A percentile compares a stretch with the other conserved stretches of the same genome.
Evolutionary conservation across 2,888 invertebrate genomes (phyloP).

Genomic region (Drosophila rubida): DNA sequence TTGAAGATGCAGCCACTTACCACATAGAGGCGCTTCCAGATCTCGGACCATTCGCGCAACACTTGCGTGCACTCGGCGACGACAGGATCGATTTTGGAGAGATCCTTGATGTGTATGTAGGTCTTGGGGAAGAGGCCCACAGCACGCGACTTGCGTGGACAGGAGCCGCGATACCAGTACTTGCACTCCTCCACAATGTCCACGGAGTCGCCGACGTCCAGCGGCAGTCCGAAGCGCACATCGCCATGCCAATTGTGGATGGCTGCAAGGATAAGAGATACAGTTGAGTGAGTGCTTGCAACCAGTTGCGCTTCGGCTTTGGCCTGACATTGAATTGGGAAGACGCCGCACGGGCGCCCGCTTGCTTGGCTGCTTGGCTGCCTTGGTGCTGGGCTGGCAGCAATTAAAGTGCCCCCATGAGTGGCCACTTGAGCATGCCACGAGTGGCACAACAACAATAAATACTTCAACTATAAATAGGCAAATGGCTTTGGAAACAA

Average conservation of each 20-base stretch:
- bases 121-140: slow-evolving; percentile 91
- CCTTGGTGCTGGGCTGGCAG: slow-evolving; percentile 3
- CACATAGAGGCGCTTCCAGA: slow-evolving; percentile 96
- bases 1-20: slow-evolving; percentile 86
- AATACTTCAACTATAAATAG: slow-evolving; percentile 82
- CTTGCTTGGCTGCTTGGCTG: too few relatives aligned
- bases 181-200: slow-evolving; percentile 96
- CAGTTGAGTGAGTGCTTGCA: slow-evolving; percentile 18
- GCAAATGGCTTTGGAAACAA: slow-evolving; percentile 74
- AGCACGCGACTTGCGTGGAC: slow-evolving; percentile 89
- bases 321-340: slow-evolving; percentile 59
- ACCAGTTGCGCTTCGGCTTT: slow-evolving; percentile 70
- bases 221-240: slow-evolving; percentile 90
- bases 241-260: slow-evolving; percentile 96
- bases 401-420: slow-evolving; percentile 73
- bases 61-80: slow-evolving; percentile 96
- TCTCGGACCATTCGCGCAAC: slow-evolving; percentile 95
- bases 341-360: slow-evolving; percentile 17
- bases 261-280: slow-evolving; percentile 86
- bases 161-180: slow-evolving; percentile 94
- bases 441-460: slow-evolving; percentile 77
- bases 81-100: slow-evolving; percentile 94
- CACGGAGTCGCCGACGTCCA: slow-evolving; percentile 96
- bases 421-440: slow-evolving; percentile 77
- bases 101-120: slow-evolving; percentile 94